Percentiles rank a stretch among this genome's conserved stretches.
phyloP scores from a whole-genome alignment of 2,797 vertebrate species.

The Thripadectes ignobilis region DNA sequence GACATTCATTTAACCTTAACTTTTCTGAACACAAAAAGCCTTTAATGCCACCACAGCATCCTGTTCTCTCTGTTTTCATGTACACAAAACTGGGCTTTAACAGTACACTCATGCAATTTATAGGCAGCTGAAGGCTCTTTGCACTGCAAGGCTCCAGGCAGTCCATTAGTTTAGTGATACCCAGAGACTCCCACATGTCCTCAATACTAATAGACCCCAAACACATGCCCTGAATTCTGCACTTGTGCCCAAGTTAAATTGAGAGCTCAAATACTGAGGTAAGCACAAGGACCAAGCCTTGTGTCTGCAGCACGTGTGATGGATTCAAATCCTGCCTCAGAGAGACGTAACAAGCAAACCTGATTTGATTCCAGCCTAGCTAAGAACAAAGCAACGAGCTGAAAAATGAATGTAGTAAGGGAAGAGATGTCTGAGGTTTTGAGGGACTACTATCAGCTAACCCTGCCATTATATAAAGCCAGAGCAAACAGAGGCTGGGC shows the following conservation, averaged over 20 bases:
- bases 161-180: not conserved
- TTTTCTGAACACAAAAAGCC: not conserved
- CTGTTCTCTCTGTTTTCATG: not conserved
- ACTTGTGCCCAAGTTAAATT: not conserved
- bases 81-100: not conserved
- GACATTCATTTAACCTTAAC: not conserved
- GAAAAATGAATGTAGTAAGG: not conserved
- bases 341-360: not conserved
- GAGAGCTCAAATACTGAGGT: not conserved
- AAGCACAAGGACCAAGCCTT: not conserved
- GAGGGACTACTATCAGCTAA: not conserved
- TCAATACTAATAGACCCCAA: not conserved
- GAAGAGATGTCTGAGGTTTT: not conserved
- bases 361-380: not conserved
- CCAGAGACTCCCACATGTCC: not conserved
- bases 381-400: not conserved
- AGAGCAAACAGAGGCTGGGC: not conserved
- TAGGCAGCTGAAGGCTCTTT: not conserved
- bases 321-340: not conserved
- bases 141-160: not conserved
- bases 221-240: not conserved
- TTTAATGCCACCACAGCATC: not conserved
- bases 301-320: not conserved
- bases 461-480: not conserved
- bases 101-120: not conserved